Evolutionary conservation across 2,113 vertebrate genomes (phyloP).

Genomic region (Takifugu flavidus): DNA sequence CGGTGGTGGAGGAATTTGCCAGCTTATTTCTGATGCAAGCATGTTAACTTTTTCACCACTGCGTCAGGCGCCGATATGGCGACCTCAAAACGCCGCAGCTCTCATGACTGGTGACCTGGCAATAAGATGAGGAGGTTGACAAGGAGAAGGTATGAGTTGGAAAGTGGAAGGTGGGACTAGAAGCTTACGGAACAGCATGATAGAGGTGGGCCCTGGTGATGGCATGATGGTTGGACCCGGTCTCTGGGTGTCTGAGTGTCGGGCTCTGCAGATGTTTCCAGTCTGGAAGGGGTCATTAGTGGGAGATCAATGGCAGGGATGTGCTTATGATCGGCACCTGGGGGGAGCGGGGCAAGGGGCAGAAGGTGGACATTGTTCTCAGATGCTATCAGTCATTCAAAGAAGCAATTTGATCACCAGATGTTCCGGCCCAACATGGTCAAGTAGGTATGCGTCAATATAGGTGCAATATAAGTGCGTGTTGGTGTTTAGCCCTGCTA

Average conservation of each 20-base stretch:
- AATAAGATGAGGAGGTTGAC: not conserved
- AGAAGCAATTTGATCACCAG: constrained; percentile 72
- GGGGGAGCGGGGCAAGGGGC: constrained; percentile 45
- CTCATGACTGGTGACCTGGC: too few species aligned
- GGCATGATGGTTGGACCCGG: constrained; percentile 69
- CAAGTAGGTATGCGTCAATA: constrained; percentile 62
- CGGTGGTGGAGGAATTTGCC: not conserved
- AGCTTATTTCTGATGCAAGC: constrained; percentile 25
- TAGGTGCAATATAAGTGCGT: constrained; percentile 56
- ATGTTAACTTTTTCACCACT: not conserved
- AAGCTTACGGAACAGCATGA: constrained; percentile 35
- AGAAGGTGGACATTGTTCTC: constrained; percentile 70
- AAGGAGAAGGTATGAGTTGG: not conserved
- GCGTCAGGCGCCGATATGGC: too few species aligned
- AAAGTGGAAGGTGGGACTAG: not conserved
- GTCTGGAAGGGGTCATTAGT: constrained; percentile 74
- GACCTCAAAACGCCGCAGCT: too few species aligned
- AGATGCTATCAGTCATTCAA: constrained; percentile 82
- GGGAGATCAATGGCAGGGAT: constrained; percentile 77
- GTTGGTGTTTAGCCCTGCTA: constrained; percentile 52
- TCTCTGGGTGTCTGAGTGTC: constrained; percentile 64
- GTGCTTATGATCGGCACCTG: constrained; percentile 68
- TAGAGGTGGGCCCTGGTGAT: constrained; percentile 54
- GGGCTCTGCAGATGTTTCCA: constrained; percentile 65
- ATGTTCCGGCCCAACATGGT: constrained; percentile 67